Evolutionary conservation across 2,113 vertebrate species (phyloP).

Genomic region (Passer montanus): DNA sequence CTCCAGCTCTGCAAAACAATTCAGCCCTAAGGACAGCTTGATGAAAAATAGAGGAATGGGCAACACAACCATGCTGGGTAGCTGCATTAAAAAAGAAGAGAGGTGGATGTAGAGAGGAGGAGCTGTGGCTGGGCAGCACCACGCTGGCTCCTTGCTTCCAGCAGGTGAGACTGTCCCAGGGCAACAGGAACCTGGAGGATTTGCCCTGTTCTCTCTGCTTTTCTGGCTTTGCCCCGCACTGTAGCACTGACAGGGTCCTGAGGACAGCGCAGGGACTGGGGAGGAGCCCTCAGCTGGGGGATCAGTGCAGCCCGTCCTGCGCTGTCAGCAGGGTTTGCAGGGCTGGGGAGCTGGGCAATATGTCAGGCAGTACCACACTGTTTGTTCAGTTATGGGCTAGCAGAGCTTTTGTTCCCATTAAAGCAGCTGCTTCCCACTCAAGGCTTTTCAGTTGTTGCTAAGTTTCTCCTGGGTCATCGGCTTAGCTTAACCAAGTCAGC

Average conservation of each 20-base stretch:
- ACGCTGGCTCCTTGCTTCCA: accelerated
- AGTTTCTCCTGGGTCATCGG: neutral
- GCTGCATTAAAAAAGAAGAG: neutral
- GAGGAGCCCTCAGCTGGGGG: accelerated
- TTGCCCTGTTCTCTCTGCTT: neutral
- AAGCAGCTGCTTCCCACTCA: neutral
- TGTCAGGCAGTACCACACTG: accelerated
- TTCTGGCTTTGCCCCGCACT: accelerated
- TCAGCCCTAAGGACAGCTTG: neutral
- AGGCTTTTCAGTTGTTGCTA: neutral
- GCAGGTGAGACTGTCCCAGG: accelerated
- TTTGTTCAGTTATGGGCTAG: neutral
- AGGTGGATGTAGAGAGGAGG: accelerated
- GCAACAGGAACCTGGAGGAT: neutral
- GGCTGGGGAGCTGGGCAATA: accelerated
- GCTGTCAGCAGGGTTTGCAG: accelerated
- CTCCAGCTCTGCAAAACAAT: neutral
- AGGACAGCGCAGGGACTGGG: accelerated
- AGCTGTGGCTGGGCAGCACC: neutral
- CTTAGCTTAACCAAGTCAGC: neutral
- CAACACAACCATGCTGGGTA: accelerated
- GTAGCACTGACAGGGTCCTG: accelerated
- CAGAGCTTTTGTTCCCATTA: neutral
- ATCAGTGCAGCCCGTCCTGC: accelerated
- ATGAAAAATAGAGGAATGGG: neutral